Percentiles rank a stretch among this genome's conserved stretches.
These are phyloP conservation scores for Nomada flava DNA, from an alignment of 2,888 invertebrate species.

Conservation along the genomic window DNA sequence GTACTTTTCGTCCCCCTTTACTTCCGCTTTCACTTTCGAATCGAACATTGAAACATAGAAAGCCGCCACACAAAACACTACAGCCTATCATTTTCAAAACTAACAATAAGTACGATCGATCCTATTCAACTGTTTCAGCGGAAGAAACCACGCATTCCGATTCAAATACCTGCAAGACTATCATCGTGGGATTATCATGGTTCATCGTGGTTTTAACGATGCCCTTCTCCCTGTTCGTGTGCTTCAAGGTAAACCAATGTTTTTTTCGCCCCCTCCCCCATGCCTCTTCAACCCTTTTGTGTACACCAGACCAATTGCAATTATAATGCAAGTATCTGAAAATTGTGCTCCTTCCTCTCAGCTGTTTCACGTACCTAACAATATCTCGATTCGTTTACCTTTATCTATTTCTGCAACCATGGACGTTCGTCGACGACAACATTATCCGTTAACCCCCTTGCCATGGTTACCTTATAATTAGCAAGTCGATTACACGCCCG, in stretches of 20 bases:
- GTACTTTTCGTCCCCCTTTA: too few relatives aligned
- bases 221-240: conserved; percentile 96
- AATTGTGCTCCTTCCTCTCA: too few relatives aligned
- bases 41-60: too few relatives aligned
- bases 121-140: conserved; percentile 83
- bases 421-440: neutral
- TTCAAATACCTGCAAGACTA: conserved; percentile 92
- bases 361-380: neutral
- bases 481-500: neutral
- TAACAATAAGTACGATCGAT: neutral
- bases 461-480: conserved; percentile 16
- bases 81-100: neutral
- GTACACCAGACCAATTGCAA: neutral
- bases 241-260: conserved; percentile 92
- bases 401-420: neutral
- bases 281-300: neutral
- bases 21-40: too few relatives aligned
- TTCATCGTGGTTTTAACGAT: conserved; percentile 92
- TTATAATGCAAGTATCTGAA: neutral
- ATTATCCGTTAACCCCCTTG: neutral
- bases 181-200: conserved; percentile 93
- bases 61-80: too few relatives aligned
- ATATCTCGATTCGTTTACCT: neutral
- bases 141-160: conserved; percentile 87
- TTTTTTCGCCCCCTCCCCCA: neutral